Percentiles rank a stretch among this genome's conserved stretches.
phyloP scores from a whole-genome alignment of 2,113 vertebrate species.

The Plectropomus leopardus region DNA sequence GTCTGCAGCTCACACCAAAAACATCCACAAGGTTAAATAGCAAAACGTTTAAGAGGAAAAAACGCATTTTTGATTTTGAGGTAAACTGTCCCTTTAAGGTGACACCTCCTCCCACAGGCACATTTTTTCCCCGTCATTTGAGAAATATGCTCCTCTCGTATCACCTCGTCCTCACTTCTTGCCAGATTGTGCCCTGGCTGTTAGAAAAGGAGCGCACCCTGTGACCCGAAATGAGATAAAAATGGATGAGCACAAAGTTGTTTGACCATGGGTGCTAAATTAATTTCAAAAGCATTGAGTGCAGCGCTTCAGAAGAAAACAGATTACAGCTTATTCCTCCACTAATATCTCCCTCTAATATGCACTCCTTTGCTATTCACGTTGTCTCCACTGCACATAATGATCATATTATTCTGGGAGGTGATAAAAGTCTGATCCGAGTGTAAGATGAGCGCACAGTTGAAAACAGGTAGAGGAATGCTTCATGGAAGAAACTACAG shows the following conservation, averaged over 20 bases:
- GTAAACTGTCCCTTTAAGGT: too few species aligned
- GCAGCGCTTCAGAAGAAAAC: neutral
- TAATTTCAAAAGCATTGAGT: neutral
- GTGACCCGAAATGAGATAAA: neutral
- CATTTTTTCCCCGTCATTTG: too few species aligned
- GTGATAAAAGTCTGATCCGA: neutral
- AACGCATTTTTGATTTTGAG: too few species aligned
- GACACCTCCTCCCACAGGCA: too few species aligned
- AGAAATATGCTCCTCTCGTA: too few species aligned
- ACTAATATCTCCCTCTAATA: neutral
- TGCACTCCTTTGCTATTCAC: neutral
- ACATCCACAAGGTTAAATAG: too few species aligned
- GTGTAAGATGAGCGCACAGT: neutral
- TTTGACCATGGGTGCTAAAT: neutral
- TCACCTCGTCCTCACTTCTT: too few species aligned
- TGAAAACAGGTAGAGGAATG: neutral
- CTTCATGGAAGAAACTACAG: neutral
- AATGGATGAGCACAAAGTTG: neutral
- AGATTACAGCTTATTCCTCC: neutral
- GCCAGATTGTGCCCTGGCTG: too few species aligned
- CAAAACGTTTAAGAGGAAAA: too few species aligned
- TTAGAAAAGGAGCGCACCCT: too few species aligned
- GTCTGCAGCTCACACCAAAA: too few species aligned
- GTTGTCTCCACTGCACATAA: neutral
- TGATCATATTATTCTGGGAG: conserved; percentile 31